These are phyloP conservation scores for Hirundo rustica DNA, from an alignment of 2,797 vertebrate species.

Conservation along the genomic window DNA sequence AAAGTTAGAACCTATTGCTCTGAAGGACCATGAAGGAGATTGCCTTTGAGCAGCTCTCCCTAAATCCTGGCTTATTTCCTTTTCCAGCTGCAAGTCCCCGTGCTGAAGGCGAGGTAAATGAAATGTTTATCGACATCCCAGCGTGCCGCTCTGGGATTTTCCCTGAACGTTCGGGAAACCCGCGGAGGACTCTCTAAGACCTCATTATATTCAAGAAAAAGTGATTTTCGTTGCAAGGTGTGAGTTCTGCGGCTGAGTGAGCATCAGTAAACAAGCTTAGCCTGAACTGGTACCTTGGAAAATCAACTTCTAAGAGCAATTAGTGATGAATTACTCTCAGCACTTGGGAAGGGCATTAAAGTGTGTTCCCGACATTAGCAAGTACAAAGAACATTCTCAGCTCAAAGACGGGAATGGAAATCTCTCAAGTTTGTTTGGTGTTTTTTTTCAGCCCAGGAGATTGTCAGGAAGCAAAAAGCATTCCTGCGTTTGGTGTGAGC, in stretches of 20 bases:
- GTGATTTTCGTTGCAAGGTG: constrained; percentile 18
- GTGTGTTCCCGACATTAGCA: not conserved
- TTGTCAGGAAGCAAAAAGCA: too few species aligned
- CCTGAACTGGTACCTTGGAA: constrained; percentile 32
- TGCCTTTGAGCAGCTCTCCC: not conserved
- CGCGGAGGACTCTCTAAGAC: not conserved
- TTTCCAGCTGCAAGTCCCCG: not conserved
- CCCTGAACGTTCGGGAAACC: not conserved
- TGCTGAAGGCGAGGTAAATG: not conserved
- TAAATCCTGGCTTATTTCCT: not conserved
- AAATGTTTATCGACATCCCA: not conserved
- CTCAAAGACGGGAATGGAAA: not conserved
- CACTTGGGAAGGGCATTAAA: constrained; percentile 28
- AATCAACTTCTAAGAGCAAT: constrained; percentile 57
- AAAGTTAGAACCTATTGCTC: not conserved
- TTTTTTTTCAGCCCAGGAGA: too few species aligned
- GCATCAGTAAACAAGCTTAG: constrained; percentile 53
- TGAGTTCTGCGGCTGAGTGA: constrained; percentile 42
- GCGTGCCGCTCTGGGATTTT: not conserved
- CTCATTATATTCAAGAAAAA: constrained; percentile 49
- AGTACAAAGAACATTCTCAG: not conserved
- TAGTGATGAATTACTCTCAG: constrained; percentile 35
- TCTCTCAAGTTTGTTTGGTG: too few species aligned
- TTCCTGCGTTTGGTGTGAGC: too few species aligned
- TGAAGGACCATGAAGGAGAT: not conserved